Evolutionary conservation across 1,140 invertebrate genomes (phyloP).

Genomic region (Anastrepha ludens): DNA sequence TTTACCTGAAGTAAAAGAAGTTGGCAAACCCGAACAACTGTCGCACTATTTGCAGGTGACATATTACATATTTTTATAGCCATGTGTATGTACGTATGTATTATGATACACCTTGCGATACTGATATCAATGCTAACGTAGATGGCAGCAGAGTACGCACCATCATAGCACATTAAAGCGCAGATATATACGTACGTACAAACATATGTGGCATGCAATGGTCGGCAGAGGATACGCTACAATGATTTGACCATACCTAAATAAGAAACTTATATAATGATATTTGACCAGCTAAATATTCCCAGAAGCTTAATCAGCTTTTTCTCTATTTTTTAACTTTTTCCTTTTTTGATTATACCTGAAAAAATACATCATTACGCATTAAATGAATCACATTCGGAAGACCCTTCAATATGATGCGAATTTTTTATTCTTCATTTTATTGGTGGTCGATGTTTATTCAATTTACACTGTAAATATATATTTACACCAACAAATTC

Average conservation of each 20-base stretch:
- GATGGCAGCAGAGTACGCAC: constrained; percentile 39
- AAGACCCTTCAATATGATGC: background rate
- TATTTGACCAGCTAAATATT: too few species aligned
- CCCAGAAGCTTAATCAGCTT: background rate
- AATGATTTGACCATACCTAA: background rate
- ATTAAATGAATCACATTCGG: background rate
- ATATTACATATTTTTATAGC: background rate
- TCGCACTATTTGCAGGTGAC: constrained; percentile 15
- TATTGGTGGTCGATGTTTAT: background rate
- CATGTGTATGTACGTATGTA: background rate
- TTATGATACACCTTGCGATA: constrained; percentile 29
- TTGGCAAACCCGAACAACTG: constrained; percentile 31
- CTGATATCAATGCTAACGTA: constrained; percentile 46
- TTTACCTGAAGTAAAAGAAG: constrained; percentile 25
- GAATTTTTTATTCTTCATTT: background rate
- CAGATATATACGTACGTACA: background rate
- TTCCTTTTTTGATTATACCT: background rate
- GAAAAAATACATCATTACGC: background rate
- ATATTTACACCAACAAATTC: background rate
- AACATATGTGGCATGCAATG: background rate
- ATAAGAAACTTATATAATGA: too few species aligned
- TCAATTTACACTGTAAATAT: constrained; percentile 30
- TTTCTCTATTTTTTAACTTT: background rate
- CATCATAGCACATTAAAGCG: background rate
- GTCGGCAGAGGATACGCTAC: background rate